Percentiles rank a stretch among this genome's conserved stretches.
Conservation (phyloP, 1,140 invertebrate species). For the Drosophila malerkotliana region DNA sequence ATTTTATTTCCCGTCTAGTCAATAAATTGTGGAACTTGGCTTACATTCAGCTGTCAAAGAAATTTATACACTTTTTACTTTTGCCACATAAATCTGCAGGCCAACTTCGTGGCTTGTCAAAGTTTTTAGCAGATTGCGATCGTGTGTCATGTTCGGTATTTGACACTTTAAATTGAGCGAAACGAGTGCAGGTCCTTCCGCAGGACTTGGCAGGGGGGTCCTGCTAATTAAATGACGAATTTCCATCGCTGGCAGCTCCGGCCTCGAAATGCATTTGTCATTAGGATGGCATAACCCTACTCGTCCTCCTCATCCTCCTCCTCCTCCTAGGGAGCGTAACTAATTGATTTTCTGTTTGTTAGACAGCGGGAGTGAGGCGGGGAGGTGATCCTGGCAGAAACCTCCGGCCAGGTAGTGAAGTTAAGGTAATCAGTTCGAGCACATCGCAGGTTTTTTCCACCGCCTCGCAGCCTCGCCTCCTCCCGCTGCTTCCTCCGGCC, state of each 20-base stretch:
- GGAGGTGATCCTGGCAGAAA: slow-evolving; percentile 25
- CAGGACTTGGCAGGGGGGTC: slow-evolving; percentile 8
- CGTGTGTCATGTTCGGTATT: slow-evolving; percentile 72
- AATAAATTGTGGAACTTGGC: slow-evolving; percentile 45
- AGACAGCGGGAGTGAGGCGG: slow-evolving; percentile 41
- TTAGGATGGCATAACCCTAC: slow-evolving; percentile 42
- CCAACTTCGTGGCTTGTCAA: slow-evolving; percentile 35
- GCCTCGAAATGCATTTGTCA: slow-evolving; percentile 67
- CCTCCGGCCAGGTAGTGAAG: slow-evolving; percentile 60
- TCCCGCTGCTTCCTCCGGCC: slow-evolving; percentile 18
- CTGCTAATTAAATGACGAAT: slow-evolving; percentile 67
- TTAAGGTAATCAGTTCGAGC: slow-evolving; percentile 68
- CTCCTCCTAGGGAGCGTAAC: slow-evolving; percentile 58
- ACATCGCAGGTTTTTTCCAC: slow-evolving; percentile 71
- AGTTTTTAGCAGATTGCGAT: slow-evolving; percentile 57
- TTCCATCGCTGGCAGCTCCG: slow-evolving; percentile 33
- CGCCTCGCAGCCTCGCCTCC: slow-evolving; percentile 31
- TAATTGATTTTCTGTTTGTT: slow-evolving; percentile 77
- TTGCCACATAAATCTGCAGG: slow-evolving; percentile 57
- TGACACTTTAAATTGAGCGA: slow-evolving; percentile 72
- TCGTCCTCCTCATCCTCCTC: background rate
- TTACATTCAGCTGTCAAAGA: slow-evolving; percentile 67
- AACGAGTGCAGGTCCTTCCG: slow-evolving; percentile 58
- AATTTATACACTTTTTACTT: slow-evolving; percentile 74
- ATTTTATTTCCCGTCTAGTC: slow-evolving; percentile 21